Percentiles rank a stretch among this genome's conserved stretches.
Conservation (phyloP, 2,797 vertebrate species). For the Cryptoblepharus egeriae region DNA sequence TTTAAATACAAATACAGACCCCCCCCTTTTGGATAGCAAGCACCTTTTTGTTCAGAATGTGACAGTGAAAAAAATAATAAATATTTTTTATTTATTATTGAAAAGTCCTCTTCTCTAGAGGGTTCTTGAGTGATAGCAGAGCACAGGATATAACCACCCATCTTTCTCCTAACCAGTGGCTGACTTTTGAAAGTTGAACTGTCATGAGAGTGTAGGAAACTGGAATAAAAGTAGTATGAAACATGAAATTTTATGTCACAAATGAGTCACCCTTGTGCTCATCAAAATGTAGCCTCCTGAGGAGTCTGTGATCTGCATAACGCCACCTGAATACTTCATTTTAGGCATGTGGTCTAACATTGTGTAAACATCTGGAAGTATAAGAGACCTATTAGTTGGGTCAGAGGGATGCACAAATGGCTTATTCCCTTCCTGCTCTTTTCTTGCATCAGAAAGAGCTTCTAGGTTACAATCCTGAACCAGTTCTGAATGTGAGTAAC, state of each 20-base stretch:
- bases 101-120: neutral
- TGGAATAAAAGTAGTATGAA: neutral
- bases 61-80: no score
- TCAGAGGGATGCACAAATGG: no score
- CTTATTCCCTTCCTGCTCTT: no score
- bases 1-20: neutral
- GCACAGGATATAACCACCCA: no score
- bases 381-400: neutral
- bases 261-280: no score
- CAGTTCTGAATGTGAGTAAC: no score
- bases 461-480: neutral
- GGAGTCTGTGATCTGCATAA: neutral
- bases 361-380: neutral
- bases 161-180: neutral
- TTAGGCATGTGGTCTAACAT: neutral
- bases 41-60: neutral
- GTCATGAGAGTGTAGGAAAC: no score
- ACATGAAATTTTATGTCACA: neutral
- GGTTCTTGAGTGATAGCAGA: neutral
- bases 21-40: no score
- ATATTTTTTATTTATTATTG: no score
- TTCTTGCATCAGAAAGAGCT: neutral
- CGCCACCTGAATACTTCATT: neutral
- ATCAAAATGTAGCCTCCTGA: neutral
- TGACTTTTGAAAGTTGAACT: neutral